Evolutionary conservation across 53 echinoderm and acorn worm species (phyloP).

Genomic region (Apostichopus leukothele): DNA sequence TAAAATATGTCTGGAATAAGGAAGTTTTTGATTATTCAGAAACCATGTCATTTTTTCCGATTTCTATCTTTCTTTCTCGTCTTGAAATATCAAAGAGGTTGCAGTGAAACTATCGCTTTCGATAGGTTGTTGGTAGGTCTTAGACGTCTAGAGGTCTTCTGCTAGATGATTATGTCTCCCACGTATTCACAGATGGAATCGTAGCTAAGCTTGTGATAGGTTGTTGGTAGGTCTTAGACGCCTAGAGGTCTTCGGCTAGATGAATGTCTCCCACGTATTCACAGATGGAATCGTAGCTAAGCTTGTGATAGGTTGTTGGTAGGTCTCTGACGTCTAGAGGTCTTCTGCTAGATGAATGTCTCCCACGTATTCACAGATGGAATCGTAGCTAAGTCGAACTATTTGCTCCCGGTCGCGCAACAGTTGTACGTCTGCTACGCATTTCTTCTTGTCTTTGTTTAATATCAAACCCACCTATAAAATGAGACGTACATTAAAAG

Average conservation of each 20-base stretch:
- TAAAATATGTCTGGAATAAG: too few relatives aligned
- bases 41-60: too few relatives aligned
- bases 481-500: conserved; percentile 26
- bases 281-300: conserved; percentile 83
- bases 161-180: conserved; percentile 78
- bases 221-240: too few relatives aligned
- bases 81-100: too few relatives aligned
- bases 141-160: too few relatives aligned
- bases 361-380: conserved; percentile 94
- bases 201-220: conserved; percentile 52
- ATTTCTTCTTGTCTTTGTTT: conserved; percentile 78
- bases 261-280: conserved; percentile 95
- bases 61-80: too few relatives aligned
- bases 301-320: neutral
- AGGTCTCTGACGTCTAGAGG: conserved; percentile 35
- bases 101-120: too few relatives aligned
- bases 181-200: conserved; percentile 92
- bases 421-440: conserved; percentile 79
- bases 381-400: conserved; percentile 70
- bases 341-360: conserved; percentile 88
- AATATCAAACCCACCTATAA: conserved; percentile 81
- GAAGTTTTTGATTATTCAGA: too few relatives aligned
- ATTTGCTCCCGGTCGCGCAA: conserved; percentile 77
- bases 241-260: conserved; percentile 71
- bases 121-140: too few relatives aligned